Evolutionary conservation across 2,888 invertebrate species (phyloP), one percentile per base, ranked within the genome.

Genomic region (Lordiphosa andalusiaca): DNA sequence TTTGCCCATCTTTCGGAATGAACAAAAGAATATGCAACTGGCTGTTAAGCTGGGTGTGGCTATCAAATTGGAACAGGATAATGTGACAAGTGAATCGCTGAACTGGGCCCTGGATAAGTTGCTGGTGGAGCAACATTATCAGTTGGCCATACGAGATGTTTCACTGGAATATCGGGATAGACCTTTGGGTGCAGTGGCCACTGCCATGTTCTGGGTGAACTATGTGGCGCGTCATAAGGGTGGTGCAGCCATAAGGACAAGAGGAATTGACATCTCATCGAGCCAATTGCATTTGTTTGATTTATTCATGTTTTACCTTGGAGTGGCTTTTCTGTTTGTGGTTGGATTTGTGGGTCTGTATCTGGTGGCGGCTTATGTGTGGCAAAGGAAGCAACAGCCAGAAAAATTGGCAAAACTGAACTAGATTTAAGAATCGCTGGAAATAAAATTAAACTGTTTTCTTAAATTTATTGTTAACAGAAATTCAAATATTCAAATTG

Each of bases 191-290:
- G 87, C 90, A 0, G 61, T 90, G 44, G 89, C 90, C 19, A 86
- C 73, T 2, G 87, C 89, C 13, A 71, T 90, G 13, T 90, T 86
- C 71, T 90, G 90, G 90, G 83, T 90, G 6, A 89, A 90, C 51
- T 90, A 90, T 53, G 84, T 89, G 7, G 69, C 88, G 7, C 81
- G 90, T 1, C 87, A 89, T 57, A 87, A 89, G 46, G 89, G 89
- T 10, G 89, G 86, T 2, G 66, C 75, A 1, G 86, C 88, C 19
- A 56, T 90, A 3, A 85, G 83, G 55, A 87, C 89, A 3, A 63
- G 62, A 2, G 88, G 87, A 4, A 68, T 87, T 1, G 80, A 83
- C 7, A 78, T 89, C 37, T 60, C 85, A 2, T 88, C 86, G 57
- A 87, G 76, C 54, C 85, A 89, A 12, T 62, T 89, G 51, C 88